These are phyloP conservation scores for Fulmarus glacialis DNA, from an alignment of 2,113 vertebrate species.

Conservation along the genomic window DNA sequence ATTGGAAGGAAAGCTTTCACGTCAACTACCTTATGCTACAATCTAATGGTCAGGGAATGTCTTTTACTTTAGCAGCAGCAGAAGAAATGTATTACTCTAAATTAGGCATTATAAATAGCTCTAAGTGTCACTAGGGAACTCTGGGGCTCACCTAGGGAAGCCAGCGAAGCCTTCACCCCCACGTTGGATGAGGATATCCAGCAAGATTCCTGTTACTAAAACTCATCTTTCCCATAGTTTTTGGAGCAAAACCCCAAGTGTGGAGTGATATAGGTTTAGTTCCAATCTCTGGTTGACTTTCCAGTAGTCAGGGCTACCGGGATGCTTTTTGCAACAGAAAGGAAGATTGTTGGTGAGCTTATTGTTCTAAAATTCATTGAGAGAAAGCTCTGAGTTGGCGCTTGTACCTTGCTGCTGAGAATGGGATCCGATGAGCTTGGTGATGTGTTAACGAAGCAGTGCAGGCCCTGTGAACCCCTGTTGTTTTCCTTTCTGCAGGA, in stretches of 20 bases:
- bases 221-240: not conserved
- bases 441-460: not conserved
- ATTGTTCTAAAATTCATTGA: not conserved
- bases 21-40: not conserved
- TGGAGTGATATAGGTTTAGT: not conserved
- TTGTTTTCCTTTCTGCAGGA: conserved; percentile 78
- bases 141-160: not conserved
- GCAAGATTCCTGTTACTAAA: not conserved
- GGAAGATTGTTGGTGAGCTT: not conserved
- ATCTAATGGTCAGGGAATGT: not conserved
- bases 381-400: not conserved
- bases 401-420: too few relatives aligned
- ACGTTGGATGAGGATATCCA: not conserved
- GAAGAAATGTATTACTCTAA: not conserved
- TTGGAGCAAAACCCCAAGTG: not conserved
- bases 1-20: not conserved
- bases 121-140: not conserved
- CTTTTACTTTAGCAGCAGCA: not conserved
- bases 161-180: not conserved
- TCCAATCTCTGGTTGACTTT: not conserved
- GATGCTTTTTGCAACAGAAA: not conserved
- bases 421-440: not conserved
- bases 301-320: not conserved
- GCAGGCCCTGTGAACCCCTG: not conserved
- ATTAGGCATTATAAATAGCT: not conserved